Percentiles rank a stretch among this genome's conserved stretches.
Evolutionary conservation across 2,113 vertebrate species (phyloP).

Genomic region (Sigmodon hispidus): DNA sequence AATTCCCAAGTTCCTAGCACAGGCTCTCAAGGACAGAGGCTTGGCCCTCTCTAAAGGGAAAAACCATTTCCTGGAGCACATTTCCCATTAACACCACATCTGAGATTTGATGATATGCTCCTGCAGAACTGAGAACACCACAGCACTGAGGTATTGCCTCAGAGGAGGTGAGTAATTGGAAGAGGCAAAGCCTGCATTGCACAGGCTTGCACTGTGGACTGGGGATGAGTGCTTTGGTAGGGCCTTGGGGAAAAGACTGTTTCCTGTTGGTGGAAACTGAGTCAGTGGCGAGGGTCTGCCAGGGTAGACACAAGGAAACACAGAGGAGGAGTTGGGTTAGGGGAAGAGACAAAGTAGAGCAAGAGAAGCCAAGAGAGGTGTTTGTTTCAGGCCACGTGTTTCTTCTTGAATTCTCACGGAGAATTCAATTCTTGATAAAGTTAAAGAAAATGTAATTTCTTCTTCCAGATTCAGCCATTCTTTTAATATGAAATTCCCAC

Average conservation of each 20-base stretch:
- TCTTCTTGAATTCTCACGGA: not conserved
- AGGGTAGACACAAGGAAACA: not conserved
- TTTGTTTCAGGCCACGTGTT: not conserved
- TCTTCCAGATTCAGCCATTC: not conserved
- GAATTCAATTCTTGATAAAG: not conserved
- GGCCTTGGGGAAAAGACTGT: not conserved
- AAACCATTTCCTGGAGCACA: not conserved
- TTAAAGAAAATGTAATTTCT: not conserved
- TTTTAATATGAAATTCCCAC: not conserved
- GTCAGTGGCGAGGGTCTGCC: not conserved
- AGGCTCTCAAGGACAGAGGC: not conserved
- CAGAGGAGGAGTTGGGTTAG: rapidly evolving
- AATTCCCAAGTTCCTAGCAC: not conserved
- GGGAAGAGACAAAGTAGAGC: rapidly evolving
- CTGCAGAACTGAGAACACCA: not conserved
- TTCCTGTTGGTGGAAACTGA: not conserved
- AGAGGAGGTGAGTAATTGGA: not conserved
- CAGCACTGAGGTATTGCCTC: not conserved
- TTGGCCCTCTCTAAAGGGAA: not conserved
- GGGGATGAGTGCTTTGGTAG: not conserved
- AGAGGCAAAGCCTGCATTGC: rapidly evolving
- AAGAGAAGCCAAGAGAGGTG: not conserved
- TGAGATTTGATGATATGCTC: not conserved
- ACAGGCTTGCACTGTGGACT: not conserved
- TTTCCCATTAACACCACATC: not conserved